phyloP scores from a whole-genome alignment of 1,140 invertebrate species.

The Hirudo medicinalis region DNA sequence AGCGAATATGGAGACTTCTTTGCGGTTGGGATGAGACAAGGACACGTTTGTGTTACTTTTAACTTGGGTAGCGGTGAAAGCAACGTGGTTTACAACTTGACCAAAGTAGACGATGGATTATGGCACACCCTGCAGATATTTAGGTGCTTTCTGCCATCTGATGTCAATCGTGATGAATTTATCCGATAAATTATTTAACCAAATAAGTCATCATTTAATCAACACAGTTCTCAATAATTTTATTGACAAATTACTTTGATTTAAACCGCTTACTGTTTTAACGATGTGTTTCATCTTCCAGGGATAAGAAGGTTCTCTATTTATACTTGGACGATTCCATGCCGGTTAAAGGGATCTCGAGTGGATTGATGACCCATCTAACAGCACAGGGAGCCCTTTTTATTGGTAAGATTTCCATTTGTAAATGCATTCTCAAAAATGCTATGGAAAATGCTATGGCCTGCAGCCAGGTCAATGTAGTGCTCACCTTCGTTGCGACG shows the following conservation, averaged over 20 bases:
- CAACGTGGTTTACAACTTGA: slow-evolving; percentile 63
- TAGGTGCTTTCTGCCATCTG: slow-evolving; percentile 49
- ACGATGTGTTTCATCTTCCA: not conserved
- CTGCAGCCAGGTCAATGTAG: not conserved
- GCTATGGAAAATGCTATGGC: no score
- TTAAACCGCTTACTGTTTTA: not conserved
- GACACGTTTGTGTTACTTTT: slow-evolving; percentile 50
- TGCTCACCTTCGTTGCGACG: no score
- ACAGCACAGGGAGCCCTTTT: not conserved
- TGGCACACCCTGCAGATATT: slow-evolving; percentile 77
- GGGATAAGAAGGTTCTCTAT: slow-evolving; percentile 1
- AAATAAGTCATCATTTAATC: no score
- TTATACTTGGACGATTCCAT: not conserved
- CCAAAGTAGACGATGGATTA: slow-evolving; percentile 73
- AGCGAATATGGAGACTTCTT: slow-evolving; percentile 4
- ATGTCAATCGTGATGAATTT: not conserved
- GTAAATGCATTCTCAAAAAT: no score
- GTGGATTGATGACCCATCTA: slow-evolving; percentile 1
- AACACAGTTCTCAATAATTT: not conserved
- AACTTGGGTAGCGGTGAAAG: slow-evolving; percentile 60
- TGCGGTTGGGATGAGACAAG: slow-evolving; percentile 65
- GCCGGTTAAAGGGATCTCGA: not conserved
- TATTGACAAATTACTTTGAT: not conserved
- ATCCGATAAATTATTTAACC: no score
- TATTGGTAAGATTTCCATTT: not conserved